Percentiles rank a stretch among this genome's conserved stretches.
Conservation (phyloP, 1,140 invertebrate genomes). For the Tetragnatha versicolor region DNA sequence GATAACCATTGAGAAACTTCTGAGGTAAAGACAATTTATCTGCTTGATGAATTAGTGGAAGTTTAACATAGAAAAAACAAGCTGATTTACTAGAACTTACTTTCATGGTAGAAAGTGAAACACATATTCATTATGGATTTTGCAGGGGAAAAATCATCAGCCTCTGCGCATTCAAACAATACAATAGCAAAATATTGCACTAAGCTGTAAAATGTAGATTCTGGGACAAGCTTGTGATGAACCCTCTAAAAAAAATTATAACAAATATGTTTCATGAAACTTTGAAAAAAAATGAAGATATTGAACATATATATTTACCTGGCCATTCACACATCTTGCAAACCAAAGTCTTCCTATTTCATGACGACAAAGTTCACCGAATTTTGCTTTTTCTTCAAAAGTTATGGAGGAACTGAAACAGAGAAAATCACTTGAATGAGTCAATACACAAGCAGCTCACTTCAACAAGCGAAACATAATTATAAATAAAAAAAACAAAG, state of each 20-base stretch:
- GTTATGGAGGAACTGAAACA: conserved; percentile 65
- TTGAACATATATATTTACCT: conserved; percentile 63
- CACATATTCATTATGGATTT: conserved; percentile 85
- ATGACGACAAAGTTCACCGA: conserved; percentile 70
- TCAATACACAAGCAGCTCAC: no score
- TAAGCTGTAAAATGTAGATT: conserved; percentile 78
- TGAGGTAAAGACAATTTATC: no score
- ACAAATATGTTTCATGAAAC: neutral
- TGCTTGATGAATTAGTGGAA: no score
- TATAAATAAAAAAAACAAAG: no score
- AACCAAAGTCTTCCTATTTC: conserved; percentile 69
- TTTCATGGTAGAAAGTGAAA: conserved; percentile 81
- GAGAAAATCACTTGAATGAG: no score
- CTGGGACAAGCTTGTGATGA: conserved; percentile 72
- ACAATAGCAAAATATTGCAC: conserved; percentile 80
- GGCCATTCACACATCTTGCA: conserved; percentile 77
- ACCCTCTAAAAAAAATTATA: conserved; percentile 66
- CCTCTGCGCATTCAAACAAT: conserved; percentile 79
- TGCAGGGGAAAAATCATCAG: conserved; percentile 78
- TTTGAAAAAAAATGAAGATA: neutral
- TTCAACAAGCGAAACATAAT: no score
- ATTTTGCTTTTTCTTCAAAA: conserved; percentile 73
- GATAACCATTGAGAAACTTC: no score
- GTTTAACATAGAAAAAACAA: no score
- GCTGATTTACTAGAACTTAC: no score